These are phyloP conservation scores for Sminthurinus aureus DNA, from an alignment of 2,888 invertebrate species.

Conservation along the genomic window DNA sequence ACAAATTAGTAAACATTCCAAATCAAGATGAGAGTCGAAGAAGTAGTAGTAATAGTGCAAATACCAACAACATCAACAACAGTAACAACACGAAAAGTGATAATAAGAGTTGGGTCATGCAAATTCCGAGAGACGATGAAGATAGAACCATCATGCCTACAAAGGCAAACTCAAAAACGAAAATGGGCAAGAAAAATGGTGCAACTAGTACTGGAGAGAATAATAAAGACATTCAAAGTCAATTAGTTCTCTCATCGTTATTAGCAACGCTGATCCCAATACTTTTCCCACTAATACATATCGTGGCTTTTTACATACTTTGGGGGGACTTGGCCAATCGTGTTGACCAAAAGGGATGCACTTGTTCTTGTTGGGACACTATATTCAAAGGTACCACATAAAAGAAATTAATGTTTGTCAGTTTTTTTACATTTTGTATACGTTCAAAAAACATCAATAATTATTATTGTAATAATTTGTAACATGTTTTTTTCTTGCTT, in stretches of 20 bases:
- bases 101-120: slow-evolving; percentile 7
- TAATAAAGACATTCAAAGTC: not conserved
- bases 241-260: slow-evolving; percentile 10
- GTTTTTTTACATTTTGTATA: too few relatives aligned
- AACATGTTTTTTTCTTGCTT: too few relatives aligned
- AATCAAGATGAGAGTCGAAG: slow-evolving; percentile 15
- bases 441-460: too few relatives aligned
- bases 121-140: slow-evolving; percentile 7
- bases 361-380: slow-evolving; percentile 80
- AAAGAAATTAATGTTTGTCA: too few relatives aligned
- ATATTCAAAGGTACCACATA: slow-evolving; percentile 75
- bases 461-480: too few relatives aligned
- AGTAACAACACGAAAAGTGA: too few relatives aligned
- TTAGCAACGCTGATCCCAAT: slow-evolving; percentile 60
- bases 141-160: too few relatives aligned
- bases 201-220: too few relatives aligned
- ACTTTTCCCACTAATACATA: slow-evolving; percentile 71
- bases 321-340: slow-evolving; percentile 74
- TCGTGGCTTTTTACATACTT: slow-evolving; percentile 70
- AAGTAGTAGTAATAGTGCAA: not conserved
- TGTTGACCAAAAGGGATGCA: slow-evolving; percentile 72
- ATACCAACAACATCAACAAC: too few relatives aligned
- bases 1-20: slow-evolving; percentile 16
- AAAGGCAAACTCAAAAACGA: too few relatives aligned
- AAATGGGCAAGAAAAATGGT: too few relatives aligned